A percentile compares a stretch with the other conserved stretches of the same genome.
These are phyloP conservation scores for Trachymyrmex cornetzi DNA, from an alignment of 1,140 invertebrate genomes.

Conservation along the genomic window DNA sequence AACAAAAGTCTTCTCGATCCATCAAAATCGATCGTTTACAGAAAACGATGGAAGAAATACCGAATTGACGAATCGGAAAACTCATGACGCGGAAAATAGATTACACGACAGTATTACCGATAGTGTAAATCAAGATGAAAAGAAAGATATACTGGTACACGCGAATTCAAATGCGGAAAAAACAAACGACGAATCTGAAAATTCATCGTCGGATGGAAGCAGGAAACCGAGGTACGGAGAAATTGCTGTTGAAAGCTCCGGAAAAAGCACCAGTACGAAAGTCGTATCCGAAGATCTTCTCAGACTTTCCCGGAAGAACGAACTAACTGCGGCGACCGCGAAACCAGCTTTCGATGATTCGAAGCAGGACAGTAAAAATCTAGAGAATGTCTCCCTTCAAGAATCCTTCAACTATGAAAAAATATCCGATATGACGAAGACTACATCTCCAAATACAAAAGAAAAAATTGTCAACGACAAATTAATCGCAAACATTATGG, in stretches of 20 bases:
- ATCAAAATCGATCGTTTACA: conserved; percentile 12
- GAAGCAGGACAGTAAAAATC: conserved; percentile 40
- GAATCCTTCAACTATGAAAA: conserved; percentile 14
- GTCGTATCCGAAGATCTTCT: conserved; percentile 38
- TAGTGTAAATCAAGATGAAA: neutral
- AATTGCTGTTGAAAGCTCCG: conserved; percentile 24
- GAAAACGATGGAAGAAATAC: neutral
- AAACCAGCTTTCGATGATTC: conserved; percentile 52
- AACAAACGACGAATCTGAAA: conserved; percentile 34
- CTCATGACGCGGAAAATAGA: neutral
- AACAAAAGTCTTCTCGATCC: conserved; percentile 6
- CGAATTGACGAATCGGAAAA: neutral
- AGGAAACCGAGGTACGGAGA: conserved; percentile 47
- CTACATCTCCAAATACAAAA: neutral
- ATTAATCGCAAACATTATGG: conserved; percentile 62
- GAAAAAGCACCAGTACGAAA: conserved; percentile 70
- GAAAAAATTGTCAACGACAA: conserved; percentile 33
- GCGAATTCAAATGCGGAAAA: neutral
- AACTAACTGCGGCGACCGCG: conserved; percentile 44
- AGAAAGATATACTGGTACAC: neutral
- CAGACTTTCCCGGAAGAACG: conserved; percentile 59
- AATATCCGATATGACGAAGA: neutral
- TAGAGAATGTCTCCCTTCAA: neutral
- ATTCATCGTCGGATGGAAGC: conserved; percentile 36
- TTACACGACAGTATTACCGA: neutral